These are phyloP conservation scores for Goniozus legneri DNA, from an alignment of 1,140 invertebrate species.

Conservation along the genomic window DNA sequence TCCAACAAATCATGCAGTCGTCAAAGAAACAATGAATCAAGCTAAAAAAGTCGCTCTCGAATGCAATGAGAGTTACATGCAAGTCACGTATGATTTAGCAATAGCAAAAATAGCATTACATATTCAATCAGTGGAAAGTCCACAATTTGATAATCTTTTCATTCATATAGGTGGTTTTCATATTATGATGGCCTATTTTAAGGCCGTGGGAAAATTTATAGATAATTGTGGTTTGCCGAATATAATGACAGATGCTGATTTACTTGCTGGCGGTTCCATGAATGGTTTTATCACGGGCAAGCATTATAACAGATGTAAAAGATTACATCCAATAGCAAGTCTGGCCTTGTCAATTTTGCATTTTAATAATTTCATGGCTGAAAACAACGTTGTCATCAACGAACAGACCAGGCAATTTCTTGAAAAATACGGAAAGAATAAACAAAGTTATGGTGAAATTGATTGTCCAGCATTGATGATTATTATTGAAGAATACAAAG, in stretches of 20 bases:
- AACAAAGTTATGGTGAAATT: too few species aligned
- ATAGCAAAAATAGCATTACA: constrained; percentile 42
- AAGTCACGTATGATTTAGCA: constrained; percentile 40
- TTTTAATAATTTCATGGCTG: not conserved
- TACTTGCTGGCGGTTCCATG: constrained; percentile 48
- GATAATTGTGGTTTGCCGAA: constrained; percentile 41
- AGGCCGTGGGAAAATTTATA: constrained; percentile 51
- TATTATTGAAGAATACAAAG: constrained; percentile 17
- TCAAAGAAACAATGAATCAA: constrained; percentile 35
- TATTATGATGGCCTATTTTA: constrained; percentile 52
- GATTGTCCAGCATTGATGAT: not conserved
- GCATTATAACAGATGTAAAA: constrained; percentile 52
- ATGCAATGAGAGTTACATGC: constrained; percentile 30
- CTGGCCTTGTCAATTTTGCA: constrained; percentile 4
- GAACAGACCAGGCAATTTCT: too few species aligned
- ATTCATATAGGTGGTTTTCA: constrained; percentile 54
- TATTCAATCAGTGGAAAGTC: constrained; percentile 36
- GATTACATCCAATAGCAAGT: constrained; percentile 36
- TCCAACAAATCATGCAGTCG: constrained; percentile 31
- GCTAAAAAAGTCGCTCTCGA: constrained; percentile 25
- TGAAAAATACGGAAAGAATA: not conserved
- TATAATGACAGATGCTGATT: constrained; percentile 41
- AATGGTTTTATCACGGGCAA: constrained; percentile 43
- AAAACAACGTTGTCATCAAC: not conserved
- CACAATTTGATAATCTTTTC: constrained; percentile 41